Evolutionary conservation across 2,888 invertebrate genomes (phyloP), one percentile per base, ranked within the genome.

Genomic region (Oscheius sp.): DNA sequence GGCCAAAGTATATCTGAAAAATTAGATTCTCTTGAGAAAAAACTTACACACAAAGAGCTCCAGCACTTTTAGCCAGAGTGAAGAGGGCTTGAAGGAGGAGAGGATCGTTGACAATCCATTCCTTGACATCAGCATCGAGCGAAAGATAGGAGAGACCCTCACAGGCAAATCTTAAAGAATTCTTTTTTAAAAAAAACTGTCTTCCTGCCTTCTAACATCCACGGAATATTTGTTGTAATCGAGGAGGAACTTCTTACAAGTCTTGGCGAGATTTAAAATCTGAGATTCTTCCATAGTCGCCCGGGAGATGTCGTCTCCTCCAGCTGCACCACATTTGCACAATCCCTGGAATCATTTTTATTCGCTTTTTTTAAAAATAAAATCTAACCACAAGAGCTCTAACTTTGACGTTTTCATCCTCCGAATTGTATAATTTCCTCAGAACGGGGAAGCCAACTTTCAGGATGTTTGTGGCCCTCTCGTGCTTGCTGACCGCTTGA

Each of bases 71-170:
- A n/a, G 80, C 80, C 17, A 80, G 68, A 23, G 73, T 53, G 5
- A 80, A 73, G 1, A 80, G 68, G 4, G 80, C 78, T 69, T 77
- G 71, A 65, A 98, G 89, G 0, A 95, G 93, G 20, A 91, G 78
- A 86, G 85, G 90, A 86, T 98, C 96, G 86, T 93, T 92, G 52
- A 95, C 92, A 42, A 99, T 88, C 87, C 94, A 95, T 87, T 98
- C 97, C 87, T 98, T 98, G 0, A 98, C 95, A 88, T 98, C 97
- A 10, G 96, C 98, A 89, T 99, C 97, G 68, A 98, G 90, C 0
- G 96, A 95, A 5, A 98, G 89, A 87, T 96, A 98, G 0, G 96
- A 95, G 4, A 98, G 90, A n/a, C 82, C 85, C 67, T 85, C 85
- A 52, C 85, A 85, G 8, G 85, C 85, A 52, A 83, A 85, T 73